Evolutionary conservation across 2,888 invertebrate species (phyloP), one percentile per base, ranked within the genome.

Genomic region (Piscicola geometra): DNA sequence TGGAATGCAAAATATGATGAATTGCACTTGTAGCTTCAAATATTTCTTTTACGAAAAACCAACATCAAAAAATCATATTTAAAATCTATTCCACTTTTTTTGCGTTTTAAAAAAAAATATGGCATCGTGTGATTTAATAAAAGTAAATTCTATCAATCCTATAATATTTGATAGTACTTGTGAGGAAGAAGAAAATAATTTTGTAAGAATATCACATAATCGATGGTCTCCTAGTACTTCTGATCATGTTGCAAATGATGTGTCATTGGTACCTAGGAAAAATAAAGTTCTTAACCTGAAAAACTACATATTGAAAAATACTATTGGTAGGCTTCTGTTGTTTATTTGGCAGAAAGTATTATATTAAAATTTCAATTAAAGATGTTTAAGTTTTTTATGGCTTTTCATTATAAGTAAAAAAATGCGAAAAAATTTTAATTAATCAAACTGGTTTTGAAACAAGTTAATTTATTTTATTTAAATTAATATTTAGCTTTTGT

Each of bases 61-160:
- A n/a, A n/a, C n/a, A n/a, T n/a, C n/a, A n/a, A n/a, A n/a, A n/a
- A n/a, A n/a, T n/a, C n/a, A n/a, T n/a, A n/a, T n/a, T n/a, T n/a
- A n/a, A n/a, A n/a, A n/a, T n/a, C n/a, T n/a, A n/a, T n/a, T n/a
- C n/a, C n/a, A n/a, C n/a, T n/a, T n/a, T n/a, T n/a, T n/a, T n/a
- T n/a, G n/a, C n/a, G n/a, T n/a, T n/a, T n/a, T n/a, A n/a, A n/a
- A n/a, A n/a, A 28, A 50, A 50, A 30, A 71, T 9, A 71, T 71
- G 71, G 71, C 71, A n/a, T 71, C 52, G 21, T 71, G 71, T 50
- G 71, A 71, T 50, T 50, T 71, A 32, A 18, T 71, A 21, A 33
- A 41, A 52, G 30, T 50, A 36, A 52, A 28, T 47, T 33, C 68
- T 67, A 28, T 52, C 0, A 71, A 33, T 52, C n/a, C 28, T n/a